Base-by-base conservation (phyloP, 1,140 invertebrate species). In the Monochamus saltuarius region DNA sequence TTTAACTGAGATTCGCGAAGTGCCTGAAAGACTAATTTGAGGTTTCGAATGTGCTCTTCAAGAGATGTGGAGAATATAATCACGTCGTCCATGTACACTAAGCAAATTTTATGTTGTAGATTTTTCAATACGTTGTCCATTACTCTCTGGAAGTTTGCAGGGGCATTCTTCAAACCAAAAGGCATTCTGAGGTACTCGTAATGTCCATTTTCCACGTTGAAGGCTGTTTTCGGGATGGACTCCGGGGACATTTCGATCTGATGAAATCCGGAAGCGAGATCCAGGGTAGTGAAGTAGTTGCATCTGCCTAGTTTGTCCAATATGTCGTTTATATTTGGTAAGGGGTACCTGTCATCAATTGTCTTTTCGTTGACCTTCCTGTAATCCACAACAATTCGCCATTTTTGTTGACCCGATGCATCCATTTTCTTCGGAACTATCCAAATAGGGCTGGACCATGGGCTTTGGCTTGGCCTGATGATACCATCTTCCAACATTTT, bases 171-270 rank as follows among this genome's bases (percentile, higher is more conserved):
- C 1, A 61, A 11, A 19, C 52, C 59, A 37, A 56, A 61, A 13
- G 59, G 52, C 59, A 57, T 56, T 29, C 59, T 4, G 9, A 19
- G 35, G 46, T 34, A 57, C 40, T 61, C 52, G 38, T 56, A 61
- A 52, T 58, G 56, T 8, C 56, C 46, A n/a, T 2, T 58, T n/a
- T 54, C 54, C 56, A 0, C 1, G n/a, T n/a, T n/a, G n/a, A n/a
- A n/a, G n/a, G n/a, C n/a, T n/a, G n/a, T n/a, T 16, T 34, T 54
- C 54, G 16, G 54, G 34, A 9, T 49, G 49, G 4, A 45, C 54
- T 54, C 54, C 54, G 2, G 2, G 22, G 22, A 29, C 29, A 52
- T 38, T 17, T 52, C 50, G 2, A 52, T 52, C 36, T 52, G 50
- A 52, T 52, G 50, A n/a, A 36, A 52, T 38, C 4, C 50, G 9